Conservation (phyloP, 1,140 invertebrate genomes). For the Scaptomyza montana region DNA sequence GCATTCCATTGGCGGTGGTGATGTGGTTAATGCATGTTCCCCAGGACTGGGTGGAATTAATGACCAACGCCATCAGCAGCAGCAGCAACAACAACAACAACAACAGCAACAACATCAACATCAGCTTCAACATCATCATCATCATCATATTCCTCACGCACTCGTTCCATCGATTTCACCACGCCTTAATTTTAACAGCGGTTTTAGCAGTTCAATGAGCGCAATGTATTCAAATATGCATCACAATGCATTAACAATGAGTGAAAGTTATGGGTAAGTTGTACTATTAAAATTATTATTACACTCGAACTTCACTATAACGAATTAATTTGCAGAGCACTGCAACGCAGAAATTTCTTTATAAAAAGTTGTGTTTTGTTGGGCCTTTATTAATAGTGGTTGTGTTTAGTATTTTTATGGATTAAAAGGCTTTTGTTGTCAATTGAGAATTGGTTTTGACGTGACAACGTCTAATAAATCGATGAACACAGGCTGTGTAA, state of each 20-base stretch:
- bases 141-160: slow-evolving; percentile 44
- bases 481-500: no score
- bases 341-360: no score
- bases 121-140: slow-evolving; percentile 1
- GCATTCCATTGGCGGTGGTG: not conserved
- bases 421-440: no score
- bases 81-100: slow-evolving; percentile 13
- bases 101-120: slow-evolving; percentile 9
- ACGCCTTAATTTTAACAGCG: slow-evolving; percentile 73
- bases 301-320: no score
- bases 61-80: slow-evolving; percentile 27
- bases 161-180: slow-evolving; percentile 73
- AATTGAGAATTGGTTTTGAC: no score
- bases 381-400: no score
- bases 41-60: slow-evolving; percentile 29
- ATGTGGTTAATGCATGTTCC: slow-evolving; percentile 21
- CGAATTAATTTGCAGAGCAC: no score
- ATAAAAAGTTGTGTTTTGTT: no score
- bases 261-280: slow-evolving; percentile 76
- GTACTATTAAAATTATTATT: no score
- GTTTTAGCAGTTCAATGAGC: slow-evolving; percentile 47
- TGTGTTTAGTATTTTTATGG: no score
- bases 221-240: slow-evolving; percentile 81
- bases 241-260: slow-evolving; percentile 70
- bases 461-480: no score